Evolutionary conservation across 2,113 vertebrate genomes (phyloP).

Genomic region (Siphamia tubifer): DNA sequence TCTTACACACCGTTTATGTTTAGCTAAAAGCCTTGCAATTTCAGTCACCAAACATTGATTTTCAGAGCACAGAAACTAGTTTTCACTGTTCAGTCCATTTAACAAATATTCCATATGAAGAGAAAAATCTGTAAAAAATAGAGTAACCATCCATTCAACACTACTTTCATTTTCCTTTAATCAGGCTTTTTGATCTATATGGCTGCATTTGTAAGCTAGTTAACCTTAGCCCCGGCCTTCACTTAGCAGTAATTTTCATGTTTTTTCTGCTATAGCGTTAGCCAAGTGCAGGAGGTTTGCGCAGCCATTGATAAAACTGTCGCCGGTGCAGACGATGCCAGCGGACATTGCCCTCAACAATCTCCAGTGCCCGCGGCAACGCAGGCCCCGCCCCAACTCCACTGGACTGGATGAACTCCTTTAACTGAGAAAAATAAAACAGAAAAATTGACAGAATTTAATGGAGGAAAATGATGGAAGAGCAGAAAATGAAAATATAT

Average conservation of each 20-base stretch:
- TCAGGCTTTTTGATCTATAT: background rate
- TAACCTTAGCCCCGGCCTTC: slow-evolving; percentile 31
- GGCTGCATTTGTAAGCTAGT: slow-evolving; percentile 33
- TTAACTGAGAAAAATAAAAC: slow-evolving; percentile 78
- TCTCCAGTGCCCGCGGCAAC: slow-evolving; percentile 90
- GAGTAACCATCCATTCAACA: slow-evolving; percentile 1
- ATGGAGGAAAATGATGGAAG: background rate
- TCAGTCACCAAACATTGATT: background rate
- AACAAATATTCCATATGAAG: background rate
- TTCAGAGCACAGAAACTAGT: slow-evolving; percentile 27
- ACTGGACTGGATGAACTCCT: slow-evolving; percentile 89
- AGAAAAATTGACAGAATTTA: background rate
- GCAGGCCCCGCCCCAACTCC: slow-evolving; percentile 84
- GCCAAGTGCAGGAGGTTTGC: slow-evolving; percentile 81
- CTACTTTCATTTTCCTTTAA: background rate
- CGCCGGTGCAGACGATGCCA: slow-evolving; percentile 93
- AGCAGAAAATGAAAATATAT: too few relatives aligned
- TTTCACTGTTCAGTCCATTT: background rate
- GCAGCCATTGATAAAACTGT: slow-evolving; percentile 94
- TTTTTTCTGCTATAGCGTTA: slow-evolving; percentile 51
- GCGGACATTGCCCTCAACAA: slow-evolving; percentile 93
- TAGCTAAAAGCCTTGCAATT: too few relatives aligned
- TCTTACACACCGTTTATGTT: too few relatives aligned
- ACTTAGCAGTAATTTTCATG: background rate
- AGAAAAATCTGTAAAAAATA: slow-evolving; percentile 19